Evolutionary conservation across 2,888 invertebrate genomes (phyloP), one percentile per base, ranked within the genome.

Genomic region (Seladonia tumulorum): DNA sequence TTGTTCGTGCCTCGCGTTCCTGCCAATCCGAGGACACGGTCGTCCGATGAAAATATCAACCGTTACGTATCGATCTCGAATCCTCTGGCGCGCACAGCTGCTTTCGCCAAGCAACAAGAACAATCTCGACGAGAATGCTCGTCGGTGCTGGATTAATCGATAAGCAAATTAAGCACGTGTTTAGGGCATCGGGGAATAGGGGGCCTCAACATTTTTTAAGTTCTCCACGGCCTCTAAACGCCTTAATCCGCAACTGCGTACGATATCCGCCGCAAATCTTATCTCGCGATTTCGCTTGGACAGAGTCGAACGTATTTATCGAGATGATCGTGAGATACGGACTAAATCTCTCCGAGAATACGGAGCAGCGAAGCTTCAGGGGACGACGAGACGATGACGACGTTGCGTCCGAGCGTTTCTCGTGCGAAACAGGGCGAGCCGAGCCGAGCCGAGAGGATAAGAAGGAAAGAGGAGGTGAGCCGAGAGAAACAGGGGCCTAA

Each of bases 301-400:
- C 10, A 29, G 63, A 29, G 29, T 63, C 63, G 63, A 29, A 3
- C 29, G 29, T 29, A 63, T 63, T 63, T 35, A 63, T 63, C 63
- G 63, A 29, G 63, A 39, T 39, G 60, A 60, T 74, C 57, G 47
- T 77, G 82, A 81, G 83, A 82, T 63, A 79, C 75, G 53, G 60
- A 74, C 70, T 70, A 70, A 84, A 86, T 80, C 76, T 81, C 82
- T 47, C 83, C 77, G 86, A 88, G 89, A 90, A 89, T 85, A 87
- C 85, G 89, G 75, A 85, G 90, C 1, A 63, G 91, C 90, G 89
- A 90, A 92, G 91, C 89, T 89, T 90, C 82, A 68, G 68, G 76
- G 42, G 76, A 66, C 77, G 60, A 70, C 42, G 47, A 76, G 80
- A 12, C 57, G n/a, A 57, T 12, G n/a, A n/a, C n/a, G n/a, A 57